These are phyloP conservation scores for Orussus abietinus DNA, from an alignment of 1,140 invertebrate species.

Conservation along the genomic window DNA sequence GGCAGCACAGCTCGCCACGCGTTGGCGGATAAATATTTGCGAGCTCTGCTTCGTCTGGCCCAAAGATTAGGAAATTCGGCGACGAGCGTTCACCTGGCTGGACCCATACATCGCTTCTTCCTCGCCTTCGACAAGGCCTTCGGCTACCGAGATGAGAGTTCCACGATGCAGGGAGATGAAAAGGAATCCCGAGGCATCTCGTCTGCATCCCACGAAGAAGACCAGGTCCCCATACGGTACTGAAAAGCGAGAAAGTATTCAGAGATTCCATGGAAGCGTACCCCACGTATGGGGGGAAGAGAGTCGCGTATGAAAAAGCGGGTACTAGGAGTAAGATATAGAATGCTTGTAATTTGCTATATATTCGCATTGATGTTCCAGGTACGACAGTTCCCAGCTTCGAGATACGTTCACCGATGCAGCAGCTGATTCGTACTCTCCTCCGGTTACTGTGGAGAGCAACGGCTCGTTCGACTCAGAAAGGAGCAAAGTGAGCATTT, in stretches of 20 bases:
- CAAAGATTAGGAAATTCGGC: slow-evolving; percentile 79
- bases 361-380: neutral
- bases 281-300: no score
- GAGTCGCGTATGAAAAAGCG: no score
- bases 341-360: neutral
- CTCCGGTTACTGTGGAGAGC: slow-evolving; percentile 44
- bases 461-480: slow-evolving; percentile 29
- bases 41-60: slow-evolving; percentile 74
- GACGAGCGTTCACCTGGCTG: slow-evolving; percentile 73
- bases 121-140: slow-evolving; percentile 81
- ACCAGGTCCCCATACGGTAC: no score
- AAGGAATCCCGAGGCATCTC: no score
- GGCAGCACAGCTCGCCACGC: slow-evolving; percentile 68
- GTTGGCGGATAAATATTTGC: slow-evolving; percentile 75
- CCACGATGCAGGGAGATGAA: slow-evolving; percentile 19
- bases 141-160: slow-evolving; percentile 33
- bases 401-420: slow-evolving; percentile 22
- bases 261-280: no score
- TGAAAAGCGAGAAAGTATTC: no score
- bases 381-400: slow-evolving; percentile 22
- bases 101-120: slow-evolving; percentile 70
- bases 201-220: no score
- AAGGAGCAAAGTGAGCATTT: slow-evolving; percentile 33
- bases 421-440: slow-evolving; percentile 54
- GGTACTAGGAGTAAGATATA: no score